These are phyloP conservation scores for Lasioglossum pauxillum DNA, from an alignment of 2,888 invertebrate species.

Conservation along the genomic window DNA sequence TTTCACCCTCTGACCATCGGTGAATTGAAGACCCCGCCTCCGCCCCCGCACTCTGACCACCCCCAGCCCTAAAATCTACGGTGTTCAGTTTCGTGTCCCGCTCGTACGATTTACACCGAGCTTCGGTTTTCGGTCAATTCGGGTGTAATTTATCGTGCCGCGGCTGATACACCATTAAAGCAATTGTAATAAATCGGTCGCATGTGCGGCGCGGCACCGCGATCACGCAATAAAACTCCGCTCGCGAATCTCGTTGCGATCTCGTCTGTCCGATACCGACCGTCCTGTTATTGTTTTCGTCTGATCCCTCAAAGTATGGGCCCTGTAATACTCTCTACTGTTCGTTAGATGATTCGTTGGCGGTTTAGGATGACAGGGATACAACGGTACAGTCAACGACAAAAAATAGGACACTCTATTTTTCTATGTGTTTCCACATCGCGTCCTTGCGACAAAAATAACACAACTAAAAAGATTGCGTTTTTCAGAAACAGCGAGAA, in stretches of 20 bases:
- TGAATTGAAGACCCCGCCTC: constrained; percentile 36
- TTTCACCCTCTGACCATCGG: constrained; percentile 59
- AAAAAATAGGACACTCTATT: not conserved
- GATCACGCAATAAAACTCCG: constrained; percentile 1
- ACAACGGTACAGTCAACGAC: not conserved
- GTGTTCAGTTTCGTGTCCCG: constrained; percentile 56
- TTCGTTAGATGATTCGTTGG: not conserved
- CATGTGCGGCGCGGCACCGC: not conserved
- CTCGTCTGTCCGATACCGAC: constrained; percentile 10
- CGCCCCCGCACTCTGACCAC: not conserved
- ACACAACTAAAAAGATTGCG: no score
- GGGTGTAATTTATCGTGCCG: constrained; percentile 51
- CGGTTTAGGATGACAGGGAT: not conserved
- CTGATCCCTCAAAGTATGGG: not conserved
- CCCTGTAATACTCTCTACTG: not conserved
- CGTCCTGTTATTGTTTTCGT: constrained; percentile 19
- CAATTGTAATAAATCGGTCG: constrained; percentile 56
- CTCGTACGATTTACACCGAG: constrained; percentile 56
- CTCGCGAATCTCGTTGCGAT: constrained; percentile 16
- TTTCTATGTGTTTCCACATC: no score
- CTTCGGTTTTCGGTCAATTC: constrained; percentile 60
- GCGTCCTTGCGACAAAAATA: no score
- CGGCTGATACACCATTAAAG: constrained; percentile 56
- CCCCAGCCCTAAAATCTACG: constrained; percentile 40
- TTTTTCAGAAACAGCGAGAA: no score